Conservation (phyloP, 2,888 invertebrate genomes). For the Eumerus sabulonum region DNA sequence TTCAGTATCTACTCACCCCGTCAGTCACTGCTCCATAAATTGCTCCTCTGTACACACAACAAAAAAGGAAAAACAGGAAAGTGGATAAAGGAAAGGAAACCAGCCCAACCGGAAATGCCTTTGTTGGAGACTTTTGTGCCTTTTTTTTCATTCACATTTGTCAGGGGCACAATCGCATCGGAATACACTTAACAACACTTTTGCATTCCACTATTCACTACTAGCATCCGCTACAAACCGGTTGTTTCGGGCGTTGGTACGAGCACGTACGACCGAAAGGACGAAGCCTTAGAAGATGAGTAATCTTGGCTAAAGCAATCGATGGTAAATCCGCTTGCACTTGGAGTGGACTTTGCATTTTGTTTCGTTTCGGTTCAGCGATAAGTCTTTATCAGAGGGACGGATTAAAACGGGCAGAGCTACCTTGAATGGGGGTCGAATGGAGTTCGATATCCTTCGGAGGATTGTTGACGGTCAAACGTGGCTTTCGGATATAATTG, state of each 20-base stretch:
- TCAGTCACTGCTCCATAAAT: too few relatives aligned
- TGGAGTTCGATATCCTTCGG: constrained; percentile 4
- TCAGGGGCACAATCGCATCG: constrained; percentile 8
- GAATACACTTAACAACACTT: constrained; percentile 27
- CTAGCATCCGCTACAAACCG: background rate
- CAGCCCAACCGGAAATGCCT: constrained; percentile 36
- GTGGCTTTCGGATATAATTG: background rate
- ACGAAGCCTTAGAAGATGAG: constrained; percentile 55
- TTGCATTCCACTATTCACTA: constrained; percentile 5
- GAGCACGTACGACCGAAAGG: constrained; percentile 4
- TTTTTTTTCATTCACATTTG: background rate
- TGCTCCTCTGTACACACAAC: background rate
- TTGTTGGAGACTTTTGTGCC: background rate
- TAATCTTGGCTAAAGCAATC: constrained; percentile 46
- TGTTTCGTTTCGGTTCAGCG: too few relatives aligned
- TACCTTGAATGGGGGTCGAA: constrained; percentile 20
- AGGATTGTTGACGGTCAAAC: background rate
- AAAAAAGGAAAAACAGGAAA: too few relatives aligned
- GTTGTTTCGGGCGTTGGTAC: too few relatives aligned
- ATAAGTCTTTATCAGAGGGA: constrained; percentile 3
- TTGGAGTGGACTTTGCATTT: too few relatives aligned
- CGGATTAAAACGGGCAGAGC: constrained; percentile 52
- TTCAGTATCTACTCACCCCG: too few relatives aligned
- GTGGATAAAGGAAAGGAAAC: constrained; percentile 9
- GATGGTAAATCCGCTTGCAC: constrained; percentile 42